Conservation (phyloP, 2,113 vertebrate genomes). For the Syrmaticus mikado region DNA sequence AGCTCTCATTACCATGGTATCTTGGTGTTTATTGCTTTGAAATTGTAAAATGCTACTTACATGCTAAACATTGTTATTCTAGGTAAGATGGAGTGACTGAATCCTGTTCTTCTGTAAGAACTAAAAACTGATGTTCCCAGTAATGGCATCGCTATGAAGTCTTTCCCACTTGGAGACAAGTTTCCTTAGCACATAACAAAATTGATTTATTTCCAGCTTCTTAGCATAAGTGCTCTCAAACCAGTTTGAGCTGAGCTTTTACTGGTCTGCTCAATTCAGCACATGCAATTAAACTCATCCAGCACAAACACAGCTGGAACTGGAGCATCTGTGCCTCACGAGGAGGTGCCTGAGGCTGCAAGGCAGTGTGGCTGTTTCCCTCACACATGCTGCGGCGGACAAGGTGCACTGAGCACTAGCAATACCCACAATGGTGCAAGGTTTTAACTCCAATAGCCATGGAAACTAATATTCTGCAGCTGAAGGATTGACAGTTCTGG, state of each 20-base stretch:
- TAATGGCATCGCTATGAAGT: neutral
- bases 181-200: neutral
- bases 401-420: neutral
- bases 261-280: neutral
- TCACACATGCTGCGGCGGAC: neutral
- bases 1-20: slow-evolving; percentile 35
- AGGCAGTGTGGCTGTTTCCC: neutral
- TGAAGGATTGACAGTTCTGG: neutral
- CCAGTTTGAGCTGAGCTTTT: neutral
- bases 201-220: neutral
- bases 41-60: slow-evolving; percentile 20
- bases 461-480: neutral
- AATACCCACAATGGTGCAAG: neutral
- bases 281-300: neutral
- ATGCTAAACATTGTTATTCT: neutral
- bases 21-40: slow-evolving; percentile 29
- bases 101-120: slow-evolving; percentile 5
- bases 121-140: neutral
- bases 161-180: neutral
- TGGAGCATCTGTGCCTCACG: neutral
- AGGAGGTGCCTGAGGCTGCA: neutral
- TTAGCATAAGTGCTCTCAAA: neutral
- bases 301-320: neutral
- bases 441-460: neutral
- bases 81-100: neutral